A percentile compares a stretch with the other conserved stretches of the same genome.
Evolutionary conservation across 2,888 invertebrate species (phyloP).

Genomic region (Mythimna ferrago): DNA sequence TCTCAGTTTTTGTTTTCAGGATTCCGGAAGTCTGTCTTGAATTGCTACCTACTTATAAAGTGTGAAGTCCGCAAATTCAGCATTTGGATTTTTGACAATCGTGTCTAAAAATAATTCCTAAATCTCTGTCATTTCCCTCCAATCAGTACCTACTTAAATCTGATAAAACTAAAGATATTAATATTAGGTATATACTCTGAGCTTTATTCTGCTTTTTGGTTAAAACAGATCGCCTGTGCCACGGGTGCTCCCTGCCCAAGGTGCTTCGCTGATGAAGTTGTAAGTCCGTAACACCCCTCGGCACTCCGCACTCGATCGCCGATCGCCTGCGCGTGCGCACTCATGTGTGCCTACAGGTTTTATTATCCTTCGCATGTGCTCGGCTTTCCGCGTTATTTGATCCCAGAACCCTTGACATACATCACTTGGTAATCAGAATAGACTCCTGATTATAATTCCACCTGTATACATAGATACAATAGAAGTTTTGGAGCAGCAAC

Average conservation of each 20-base stretch:
- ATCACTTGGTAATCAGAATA: slow-evolving; percentile 28
- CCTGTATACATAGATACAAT: neutral
- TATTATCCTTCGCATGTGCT: slow-evolving; percentile 57
- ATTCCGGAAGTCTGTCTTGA: neutral
- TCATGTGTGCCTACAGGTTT: slow-evolving; percentile 69
- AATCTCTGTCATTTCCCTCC: too few relatives aligned
- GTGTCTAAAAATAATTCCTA: neutral
- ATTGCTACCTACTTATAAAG: neutral
- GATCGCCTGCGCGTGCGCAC: slow-evolving; percentile 59
- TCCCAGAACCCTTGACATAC: slow-evolving; percentile 44
- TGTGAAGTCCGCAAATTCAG: neutral
- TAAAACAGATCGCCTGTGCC: neutral
- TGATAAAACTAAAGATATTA: too few relatives aligned
- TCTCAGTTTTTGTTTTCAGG: neutral
- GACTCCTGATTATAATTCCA: slow-evolving; percentile 8
- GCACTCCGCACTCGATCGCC: slow-evolving; percentile 56
- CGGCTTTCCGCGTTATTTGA: slow-evolving; percentile 40
- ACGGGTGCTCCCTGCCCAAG: neutral
- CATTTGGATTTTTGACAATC: neutral
- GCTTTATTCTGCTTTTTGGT: neutral
- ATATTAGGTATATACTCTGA: neutral
- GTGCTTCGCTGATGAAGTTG: slow-evolving; percentile 41
- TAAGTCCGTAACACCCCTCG: slow-evolving; percentile 69
- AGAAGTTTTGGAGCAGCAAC: neutral
- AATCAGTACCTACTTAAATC: too few relatives aligned